A percentile compares a stretch with the other conserved stretches of the same genome.
phyloP scores from a whole-genome alignment of 2,113 vertebrate genomes.

The Tapirus terrestris region DNA sequence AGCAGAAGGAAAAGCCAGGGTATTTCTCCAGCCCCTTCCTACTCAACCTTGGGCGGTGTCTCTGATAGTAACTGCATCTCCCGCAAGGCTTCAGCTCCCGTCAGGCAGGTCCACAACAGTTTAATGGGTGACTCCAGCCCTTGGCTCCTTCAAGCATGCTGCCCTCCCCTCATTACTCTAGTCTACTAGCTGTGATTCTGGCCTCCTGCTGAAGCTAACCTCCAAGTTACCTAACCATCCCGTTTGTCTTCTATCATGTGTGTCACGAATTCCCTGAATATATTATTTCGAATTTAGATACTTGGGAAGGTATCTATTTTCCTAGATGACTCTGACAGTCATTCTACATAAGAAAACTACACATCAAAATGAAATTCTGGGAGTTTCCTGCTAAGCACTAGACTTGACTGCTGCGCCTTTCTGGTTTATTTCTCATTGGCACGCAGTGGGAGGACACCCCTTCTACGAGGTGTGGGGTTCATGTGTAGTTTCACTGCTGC shows the following conservation, averaged over 20 bases:
- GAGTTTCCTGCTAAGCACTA: neutral
- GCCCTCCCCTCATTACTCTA: neutral
- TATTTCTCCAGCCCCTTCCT: neutral
- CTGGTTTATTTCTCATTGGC: neutral
- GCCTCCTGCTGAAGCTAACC: neutral
- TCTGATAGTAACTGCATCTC: neutral
- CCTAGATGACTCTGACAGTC: neutral
- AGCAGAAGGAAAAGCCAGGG: neutral
- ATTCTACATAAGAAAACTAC: neutral
- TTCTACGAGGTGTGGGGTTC: neutral
- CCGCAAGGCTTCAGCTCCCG: neutral
- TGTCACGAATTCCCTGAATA: neutral
- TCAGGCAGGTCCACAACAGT: neutral
- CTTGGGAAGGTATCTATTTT: neutral
- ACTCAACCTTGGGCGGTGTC: neutral
- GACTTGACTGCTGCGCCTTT: neutral
- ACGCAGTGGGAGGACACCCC: neutral
- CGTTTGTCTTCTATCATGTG: neutral
- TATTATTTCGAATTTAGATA: slow-evolving; percentile 41
- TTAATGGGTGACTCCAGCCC: neutral
- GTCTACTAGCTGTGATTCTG: no score
- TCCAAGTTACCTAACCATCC: neutral
- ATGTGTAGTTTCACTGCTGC: neutral
- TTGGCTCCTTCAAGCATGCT: no score
- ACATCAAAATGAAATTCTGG: neutral